phyloP scores from a whole-genome alignment of 2,888 invertebrate species.

The Brachycybe producta region DNA sequence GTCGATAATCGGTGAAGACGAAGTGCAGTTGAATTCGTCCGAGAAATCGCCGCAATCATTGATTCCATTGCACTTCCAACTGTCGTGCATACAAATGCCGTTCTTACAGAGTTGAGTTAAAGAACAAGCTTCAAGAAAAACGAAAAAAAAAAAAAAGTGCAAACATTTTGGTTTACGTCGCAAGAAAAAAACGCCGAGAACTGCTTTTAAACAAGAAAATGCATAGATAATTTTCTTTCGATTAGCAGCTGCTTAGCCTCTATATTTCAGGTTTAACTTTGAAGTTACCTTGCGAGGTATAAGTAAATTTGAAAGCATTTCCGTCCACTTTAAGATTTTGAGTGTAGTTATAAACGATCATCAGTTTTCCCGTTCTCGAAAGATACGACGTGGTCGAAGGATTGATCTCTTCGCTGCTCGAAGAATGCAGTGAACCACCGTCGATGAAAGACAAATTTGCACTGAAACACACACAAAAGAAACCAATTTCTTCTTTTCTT shows the following conservation, averaged over 20 bases:
- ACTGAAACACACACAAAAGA: neutral
- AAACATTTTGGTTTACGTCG: no score
- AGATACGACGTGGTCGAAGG: neutral
- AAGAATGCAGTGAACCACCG: conserved; percentile 5
- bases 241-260: no score
- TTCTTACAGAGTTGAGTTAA: conserved; percentile 2
- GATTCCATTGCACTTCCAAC: conserved; percentile 11
- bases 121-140: neutral
- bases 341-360: neutral
- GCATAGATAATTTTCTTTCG: no score
- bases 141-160: no score
- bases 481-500: neutral
- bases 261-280: no score
- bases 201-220: no score
- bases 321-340: neutral
- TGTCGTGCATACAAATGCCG: conserved; percentile 4
- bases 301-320: neutral
- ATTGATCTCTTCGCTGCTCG: neutral
- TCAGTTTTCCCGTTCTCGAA: neutral
- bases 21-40: conserved; percentile 4
- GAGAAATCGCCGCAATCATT: conserved; percentile 13
- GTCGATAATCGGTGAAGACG: neutral
- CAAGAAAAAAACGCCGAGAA: no score
- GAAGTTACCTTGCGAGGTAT: neutral
- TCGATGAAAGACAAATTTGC: neutral